phyloP scores from a whole-genome alignment of 2,113 vertebrate species.

The Nyctibius bracteatus region DNA sequence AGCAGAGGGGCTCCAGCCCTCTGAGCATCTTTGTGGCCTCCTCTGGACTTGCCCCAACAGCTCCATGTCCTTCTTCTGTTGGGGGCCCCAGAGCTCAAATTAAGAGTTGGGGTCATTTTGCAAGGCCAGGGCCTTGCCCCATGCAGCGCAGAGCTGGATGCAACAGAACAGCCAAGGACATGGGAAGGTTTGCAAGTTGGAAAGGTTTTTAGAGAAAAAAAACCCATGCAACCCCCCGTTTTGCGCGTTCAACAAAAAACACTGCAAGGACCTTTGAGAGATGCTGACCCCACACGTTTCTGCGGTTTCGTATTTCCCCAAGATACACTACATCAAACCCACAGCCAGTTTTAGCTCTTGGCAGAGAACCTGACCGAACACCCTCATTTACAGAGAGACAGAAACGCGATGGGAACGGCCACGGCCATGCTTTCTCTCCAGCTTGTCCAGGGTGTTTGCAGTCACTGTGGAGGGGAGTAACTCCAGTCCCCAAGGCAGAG shows the following conservation, averaged over 20 bases:
- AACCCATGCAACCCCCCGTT: rapidly evolving
- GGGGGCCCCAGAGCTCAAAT: too few relatives aligned
- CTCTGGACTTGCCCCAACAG: too few relatives aligned
- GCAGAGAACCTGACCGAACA: not conserved
- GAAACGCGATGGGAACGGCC: rapidly evolving
- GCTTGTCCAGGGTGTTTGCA: not conserved
- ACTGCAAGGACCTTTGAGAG: not conserved
- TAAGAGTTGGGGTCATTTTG: not conserved
- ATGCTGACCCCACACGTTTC: not conserved
- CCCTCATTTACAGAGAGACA: not conserved
- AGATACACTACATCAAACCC: not conserved
- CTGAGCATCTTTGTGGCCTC: too few relatives aligned
- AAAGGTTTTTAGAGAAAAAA: not conserved
- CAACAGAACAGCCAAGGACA: not conserved
- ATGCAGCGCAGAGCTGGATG: rapidly evolving
- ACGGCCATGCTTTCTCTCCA: not conserved
- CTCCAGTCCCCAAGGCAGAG: not conserved
- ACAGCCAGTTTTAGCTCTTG: not conserved
- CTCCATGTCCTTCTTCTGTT: too few relatives aligned
- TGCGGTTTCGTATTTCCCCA: not conserved
- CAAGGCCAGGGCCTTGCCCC: not conserved
- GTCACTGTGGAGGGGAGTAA: rapidly evolving
- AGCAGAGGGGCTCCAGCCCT: too few relatives aligned
- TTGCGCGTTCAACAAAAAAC: not conserved
- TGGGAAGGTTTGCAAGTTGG: not conserved